Evolutionary conservation across 2,888 invertebrate species (phyloP), one percentile per base, ranked within the genome.

Genomic region (Drosophila neoperkinsi): DNA sequence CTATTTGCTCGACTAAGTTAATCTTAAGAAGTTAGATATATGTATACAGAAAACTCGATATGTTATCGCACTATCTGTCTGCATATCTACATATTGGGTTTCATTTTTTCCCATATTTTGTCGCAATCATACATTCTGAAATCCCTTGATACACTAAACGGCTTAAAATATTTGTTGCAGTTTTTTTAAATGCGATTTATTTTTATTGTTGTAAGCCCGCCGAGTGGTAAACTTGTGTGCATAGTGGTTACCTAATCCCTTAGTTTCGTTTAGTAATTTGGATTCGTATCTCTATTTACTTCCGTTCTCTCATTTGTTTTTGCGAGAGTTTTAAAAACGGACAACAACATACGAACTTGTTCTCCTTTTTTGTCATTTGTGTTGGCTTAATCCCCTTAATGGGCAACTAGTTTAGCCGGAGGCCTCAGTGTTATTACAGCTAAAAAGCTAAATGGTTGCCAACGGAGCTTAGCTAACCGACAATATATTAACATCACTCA

Each of bases 151-250:
- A 49, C 64, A 58, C 64, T 61, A 81, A 84, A 64, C 62, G 72
- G 78, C 81, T 86, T 86, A 61, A 77, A 79, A 66, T 71, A 70
- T 75, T 80, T 75, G 65, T 63, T 21, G 67, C 51, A 72, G 55
- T 60, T 73, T 77, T 71, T 68, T 43, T n/a, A 67, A 74, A 71
- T 55, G 63, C 60, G 51, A 55, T 73, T 70, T 68, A 51, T 28
- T 69, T 58, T 30, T 25, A 21, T 51, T 34, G 30, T 30, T 51
- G 50, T 56, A 13, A 57, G 36, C 56, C 21, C 16, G 52, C 21
- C 46, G 34, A 28, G n/a, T 46, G 2, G n/a, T 21, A 5, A 13
- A 13, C 43, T 7, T n/a, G 13, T 31, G 25, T 28, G 16, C n/a
- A 21, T 16, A 16, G 25, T 38, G 41, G 25, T 30, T 28, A 43